Percentiles rank a stretch among this genome's conserved stretches.
These are phyloP conservation scores for Ambastaia sidthimunki DNA, from an alignment of 2,797 vertebrate species.

Conservation along the genomic window DNA sequence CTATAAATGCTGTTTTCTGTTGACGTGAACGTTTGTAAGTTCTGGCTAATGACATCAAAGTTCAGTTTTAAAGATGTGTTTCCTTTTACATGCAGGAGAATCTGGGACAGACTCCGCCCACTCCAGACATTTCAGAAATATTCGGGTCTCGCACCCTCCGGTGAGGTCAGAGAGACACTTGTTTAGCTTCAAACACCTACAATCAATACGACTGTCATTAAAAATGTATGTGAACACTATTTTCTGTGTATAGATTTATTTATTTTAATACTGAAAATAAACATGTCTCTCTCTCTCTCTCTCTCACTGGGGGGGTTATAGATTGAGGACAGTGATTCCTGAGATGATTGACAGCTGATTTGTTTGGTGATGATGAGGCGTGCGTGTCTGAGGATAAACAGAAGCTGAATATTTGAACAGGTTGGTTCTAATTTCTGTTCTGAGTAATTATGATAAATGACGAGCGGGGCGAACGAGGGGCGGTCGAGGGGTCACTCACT, in stretches of 20 bases:
- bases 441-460: constrained; percentile 78
- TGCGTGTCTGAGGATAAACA: constrained; percentile 75
- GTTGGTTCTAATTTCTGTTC: constrained; percentile 71
- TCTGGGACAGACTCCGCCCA: constrained; percentile 63
- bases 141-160: constrained; percentile 76
- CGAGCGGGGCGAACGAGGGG: constrained; percentile 73
- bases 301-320: constrained; percentile 71
- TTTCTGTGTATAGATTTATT: constrained; percentile 73
- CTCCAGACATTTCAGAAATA: constrained; percentile 79
- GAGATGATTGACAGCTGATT: constrained; percentile 77
- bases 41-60: too few species aligned
- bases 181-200: constrained; percentile 81
- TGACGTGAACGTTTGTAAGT: too few species aligned
- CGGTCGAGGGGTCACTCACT: constrained; percentile 71
- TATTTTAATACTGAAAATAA: constrained; percentile 61
- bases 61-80: too few species aligned
- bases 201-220: constrained; percentile 81
- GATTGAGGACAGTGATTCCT: constrained; percentile 76
- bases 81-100: constrained; percentile 2
- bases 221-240: constrained; percentile 80
- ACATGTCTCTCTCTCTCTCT: constrained; percentile 36
- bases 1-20: too few species aligned
- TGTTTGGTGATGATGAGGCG: constrained; percentile 76
- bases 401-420: constrained; percentile 78
- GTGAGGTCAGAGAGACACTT: constrained; percentile 80